Base-by-base conservation (phyloP, 2,888 invertebrate genomes). In the Molanna angustata region DNA sequence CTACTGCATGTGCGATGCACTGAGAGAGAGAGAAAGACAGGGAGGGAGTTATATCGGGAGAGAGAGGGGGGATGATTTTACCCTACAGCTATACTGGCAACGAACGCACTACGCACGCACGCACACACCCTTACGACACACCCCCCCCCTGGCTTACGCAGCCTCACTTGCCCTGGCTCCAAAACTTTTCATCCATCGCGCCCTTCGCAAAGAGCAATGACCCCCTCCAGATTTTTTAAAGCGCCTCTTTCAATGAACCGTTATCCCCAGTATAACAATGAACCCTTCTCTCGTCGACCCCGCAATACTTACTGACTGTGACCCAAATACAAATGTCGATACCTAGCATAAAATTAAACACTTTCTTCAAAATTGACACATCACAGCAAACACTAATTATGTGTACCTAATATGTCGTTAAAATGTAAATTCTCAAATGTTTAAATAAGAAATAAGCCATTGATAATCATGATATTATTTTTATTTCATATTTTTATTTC, bases 1-100 rank as follows among this genome's bases (percentile, higher is more conserved):
- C n/a, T n/a, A n/a, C n/a, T 58, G 58, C 58, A 58, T 55, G 57
- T 57, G 59, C 56, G 57, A 43, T 45, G 47, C 32, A 48, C 43
- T 40, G 41, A 19, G 39, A 32, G 41, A 22, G 48, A 22, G 40
- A 22, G 41, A 37, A 43, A 27, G 27, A 35, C 6, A 35, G 13
- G 35, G 41, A 41, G 49, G 47, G 37, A 32, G 42, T 13, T 42
- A 31, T 19, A 27, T 47, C 17, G 45, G 39, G 31, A 47, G 32
- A 46, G 39, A 17, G 13, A 7, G 20, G 35, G 33, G 33, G 44
- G 40, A 18, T 13, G 41, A 37, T 21, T 17, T 18, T 18, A 49
- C 18, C 47, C 49, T 27, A 16, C 18, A 33, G 7, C 17, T 42
- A 27, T 40, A 19, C 21, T 33, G 6, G 9, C n/a, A 22, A 31